These are phyloP conservation scores for Pristionchus pacificus DNA, from an alignment of 1,140 invertebrate genomes.

Conservation along the genomic window DNA sequence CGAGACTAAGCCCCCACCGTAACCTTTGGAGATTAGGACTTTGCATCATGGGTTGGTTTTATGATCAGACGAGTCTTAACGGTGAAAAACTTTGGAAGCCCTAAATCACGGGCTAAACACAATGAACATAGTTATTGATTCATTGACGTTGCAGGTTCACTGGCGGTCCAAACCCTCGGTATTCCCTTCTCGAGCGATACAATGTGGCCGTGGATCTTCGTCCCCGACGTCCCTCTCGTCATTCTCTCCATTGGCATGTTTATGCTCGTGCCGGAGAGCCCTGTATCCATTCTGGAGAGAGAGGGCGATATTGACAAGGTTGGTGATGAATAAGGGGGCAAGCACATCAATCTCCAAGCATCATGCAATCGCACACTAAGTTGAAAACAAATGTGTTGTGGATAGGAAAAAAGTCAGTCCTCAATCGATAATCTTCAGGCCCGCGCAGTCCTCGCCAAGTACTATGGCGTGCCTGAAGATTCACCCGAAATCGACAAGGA, in stretches of 20 bases:
- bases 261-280: constrained; percentile 28
- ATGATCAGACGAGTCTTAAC: too few species aligned
- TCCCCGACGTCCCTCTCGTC: constrained; percentile 25
- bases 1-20: too few species aligned
- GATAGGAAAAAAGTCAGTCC: neutral
- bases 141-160: neutral
- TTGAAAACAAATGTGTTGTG: neutral
- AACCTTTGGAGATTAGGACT: too few species aligned
- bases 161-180: neutral
- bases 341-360: too few species aligned
- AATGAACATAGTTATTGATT: too few species aligned
- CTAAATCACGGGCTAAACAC: too few species aligned
- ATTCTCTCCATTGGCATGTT: constrained; percentile 32
- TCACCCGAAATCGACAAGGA: neutral
- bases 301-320: constrained; percentile 24
- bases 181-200: constrained; percentile 35
- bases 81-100: too few species aligned
- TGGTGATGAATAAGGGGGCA: neutral
- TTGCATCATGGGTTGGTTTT: too few species aligned
- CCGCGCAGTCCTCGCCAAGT: neutral
- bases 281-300: constrained; percentile 35
- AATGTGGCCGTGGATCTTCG: constrained; percentile 34
- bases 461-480: neutral
- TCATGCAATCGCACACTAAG: too few species aligned
- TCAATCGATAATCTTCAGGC: neutral